These are phyloP conservation scores for Dascyllus trimaculatus DNA, from an alignment of 2,113 vertebrate species.

Conservation along the genomic window DNA sequence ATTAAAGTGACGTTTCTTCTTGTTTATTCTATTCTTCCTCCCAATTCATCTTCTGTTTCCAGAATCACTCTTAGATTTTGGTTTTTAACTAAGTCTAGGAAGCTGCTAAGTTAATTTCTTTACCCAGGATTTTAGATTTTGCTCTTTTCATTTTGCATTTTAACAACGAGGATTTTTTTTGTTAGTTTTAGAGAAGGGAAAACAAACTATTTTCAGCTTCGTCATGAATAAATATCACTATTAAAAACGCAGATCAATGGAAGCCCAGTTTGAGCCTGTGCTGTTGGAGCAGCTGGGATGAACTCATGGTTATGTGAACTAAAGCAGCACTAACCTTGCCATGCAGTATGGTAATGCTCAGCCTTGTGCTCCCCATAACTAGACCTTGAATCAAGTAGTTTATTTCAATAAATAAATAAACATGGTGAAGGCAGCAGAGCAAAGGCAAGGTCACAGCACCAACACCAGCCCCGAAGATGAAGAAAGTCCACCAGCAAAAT, in stretches of 20 bases:
- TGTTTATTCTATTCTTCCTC: too few species aligned
- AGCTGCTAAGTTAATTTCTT: neutral
- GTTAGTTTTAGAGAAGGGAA: neutral
- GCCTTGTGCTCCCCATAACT: constrained; percentile 63
- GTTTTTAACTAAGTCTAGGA: neutral
- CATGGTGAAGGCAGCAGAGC: constrained; percentile 62
- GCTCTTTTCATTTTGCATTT: neutral
- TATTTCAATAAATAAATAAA: constrained; percentile 84
- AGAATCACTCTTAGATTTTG: too few species aligned
- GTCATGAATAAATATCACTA: neutral
- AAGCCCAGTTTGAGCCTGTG: neutral
- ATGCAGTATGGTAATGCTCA: constrained; percentile 69
- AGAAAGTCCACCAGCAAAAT: constrained; percentile 7
- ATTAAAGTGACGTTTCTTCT: too few species aligned
- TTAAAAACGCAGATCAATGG: neutral
- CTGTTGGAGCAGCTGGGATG: constrained; percentile 7
- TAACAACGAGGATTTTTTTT: neutral
- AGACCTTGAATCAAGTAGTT: constrained; percentile 78
- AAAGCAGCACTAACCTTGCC: constrained; percentile 56
- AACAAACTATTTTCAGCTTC: neutral
- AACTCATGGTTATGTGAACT: constrained; percentile 30
- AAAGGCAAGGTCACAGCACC: constrained; percentile 64
- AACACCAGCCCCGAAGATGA: constrained; percentile 26
- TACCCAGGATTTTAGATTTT: neutral
- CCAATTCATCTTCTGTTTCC: too few species aligned